Conservation (phyloP, 1,140 invertebrate genomes). For the Hyles euphorbiae region DNA sequence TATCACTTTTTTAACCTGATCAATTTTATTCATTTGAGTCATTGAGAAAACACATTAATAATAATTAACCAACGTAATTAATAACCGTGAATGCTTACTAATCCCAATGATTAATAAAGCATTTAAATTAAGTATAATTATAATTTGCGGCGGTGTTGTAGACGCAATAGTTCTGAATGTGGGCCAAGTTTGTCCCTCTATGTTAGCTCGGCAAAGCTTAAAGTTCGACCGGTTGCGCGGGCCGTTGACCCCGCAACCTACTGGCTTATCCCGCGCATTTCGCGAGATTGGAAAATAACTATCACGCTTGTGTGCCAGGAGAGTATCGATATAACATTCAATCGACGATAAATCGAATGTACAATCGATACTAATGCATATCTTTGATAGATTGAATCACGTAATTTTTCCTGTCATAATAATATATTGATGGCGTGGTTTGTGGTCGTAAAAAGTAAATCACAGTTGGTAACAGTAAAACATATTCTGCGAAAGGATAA, state of each 20-base stretch:
- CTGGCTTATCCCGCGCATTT: slow-evolving; percentile 38
- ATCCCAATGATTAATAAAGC: neutral
- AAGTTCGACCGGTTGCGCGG: slow-evolving; percentile 65
- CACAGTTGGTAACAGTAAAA: neutral
- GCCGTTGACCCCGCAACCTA: slow-evolving; percentile 65
- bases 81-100: no score
- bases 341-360: no score
- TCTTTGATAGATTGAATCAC: no score
- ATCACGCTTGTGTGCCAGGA: neutral
- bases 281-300: slow-evolving; percentile 21
- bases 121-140: neutral
- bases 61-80: no score
- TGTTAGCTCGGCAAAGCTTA: slow-evolving; percentile 55
- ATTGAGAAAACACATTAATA: no score
- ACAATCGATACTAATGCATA: no score
- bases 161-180: slow-evolving; percentile 29
- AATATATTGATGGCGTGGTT: neutral
- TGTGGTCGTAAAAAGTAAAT: neutral
- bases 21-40: no score
- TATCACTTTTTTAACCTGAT: no score
- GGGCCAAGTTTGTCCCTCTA: slow-evolving; percentile 63
- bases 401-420: no score
- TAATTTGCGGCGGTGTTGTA: neutral
- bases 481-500: neutral
- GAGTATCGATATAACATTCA: neutral